Evolutionary conservation across 2,797 vertebrate species (phyloP), one percentile per base, ranked within the genome.

Genomic region (Tiaroga cobitis): DNA sequence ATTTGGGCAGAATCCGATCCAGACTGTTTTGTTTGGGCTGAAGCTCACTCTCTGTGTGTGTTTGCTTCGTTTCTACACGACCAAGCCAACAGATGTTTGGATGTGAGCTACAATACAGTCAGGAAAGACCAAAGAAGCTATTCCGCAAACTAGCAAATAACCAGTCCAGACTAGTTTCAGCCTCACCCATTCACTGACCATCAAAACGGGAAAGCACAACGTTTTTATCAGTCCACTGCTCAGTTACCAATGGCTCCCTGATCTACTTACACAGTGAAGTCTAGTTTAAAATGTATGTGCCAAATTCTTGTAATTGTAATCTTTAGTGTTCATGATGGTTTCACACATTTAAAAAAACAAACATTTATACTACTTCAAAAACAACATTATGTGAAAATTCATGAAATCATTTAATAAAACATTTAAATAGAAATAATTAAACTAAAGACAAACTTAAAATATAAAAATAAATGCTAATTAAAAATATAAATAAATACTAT

Each of bases 21-120:
- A 78, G 82, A 78, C 65, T 78, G 82, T 84, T 78, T 84, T 77
- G 15, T 15, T 77, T 67, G 70, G 46, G 56, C 65, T 77, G 63
- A 65, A 51, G 26, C n/a, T 84, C 61, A 56, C 34, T 4, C 73
- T 34, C 61, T 6, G 46, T 15, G 67, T 67, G 41, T 76, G 84
- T 86, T 79, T 51, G 59, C 84, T 72, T 73, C 63, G 26, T 74
- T 29, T 59, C 79, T 72, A 56, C 16, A 81, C 41, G 32, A 84
- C 54, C 13, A 24, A 56, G 32, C 19, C 73, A 59, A 70, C 65
- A 78, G 74, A 67, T 1, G 24, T 59, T 83, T 32, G 26, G 59
- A 80, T 29, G 21, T 41, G 32, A 69, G 65, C 29, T 19, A 51
- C 41, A 69, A 69, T 68, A 9, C 75, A 59, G 75, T 39, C 75